Percentiles rank a stretch among this genome's conserved stretches.
Evolutionary conservation across 2,797 vertebrate species (phyloP).

Genomic region (Holocentrus rufus): DNA sequence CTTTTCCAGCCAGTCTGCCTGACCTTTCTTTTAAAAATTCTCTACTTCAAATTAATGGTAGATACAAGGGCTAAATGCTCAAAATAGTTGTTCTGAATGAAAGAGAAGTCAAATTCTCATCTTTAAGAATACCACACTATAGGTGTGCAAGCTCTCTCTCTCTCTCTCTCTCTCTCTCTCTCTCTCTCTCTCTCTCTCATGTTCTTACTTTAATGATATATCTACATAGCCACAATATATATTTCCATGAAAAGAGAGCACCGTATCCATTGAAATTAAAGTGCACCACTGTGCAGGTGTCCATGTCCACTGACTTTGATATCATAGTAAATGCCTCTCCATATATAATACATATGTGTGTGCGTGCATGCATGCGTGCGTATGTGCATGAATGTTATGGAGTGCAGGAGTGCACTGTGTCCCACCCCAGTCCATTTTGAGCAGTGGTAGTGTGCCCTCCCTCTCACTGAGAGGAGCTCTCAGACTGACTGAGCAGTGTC

Average conservation of each 20-base stretch:
- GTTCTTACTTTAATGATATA: constrained; percentile 6
- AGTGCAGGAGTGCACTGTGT: constrained; percentile 16
- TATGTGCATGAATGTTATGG: not conserved
- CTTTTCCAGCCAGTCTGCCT: constrained; percentile 71
- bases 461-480: constrained; percentile 78
- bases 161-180: too few relatives aligned
- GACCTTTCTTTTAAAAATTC: constrained; percentile 82
- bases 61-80: constrained; percentile 65
- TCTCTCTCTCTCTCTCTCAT: not conserved
- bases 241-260: constrained; percentile 16
- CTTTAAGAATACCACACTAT: constrained; percentile 40
- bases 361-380: not conserved
- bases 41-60: constrained; percentile 72
- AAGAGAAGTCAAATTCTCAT: constrained; percentile 57
- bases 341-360: not conserved
- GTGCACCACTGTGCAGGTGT: constrained; percentile 9
- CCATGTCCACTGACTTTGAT: constrained; percentile 9
- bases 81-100: constrained; percentile 63
- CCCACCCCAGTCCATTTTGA: constrained; percentile 33
- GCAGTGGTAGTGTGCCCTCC: constrained; percentile 69
- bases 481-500: constrained; percentile 79
- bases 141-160: too few relatives aligned
- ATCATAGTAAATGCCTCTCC: constrained; percentile 2
- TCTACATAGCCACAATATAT: not conserved
- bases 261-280: constrained; percentile 11